These are phyloP conservation scores for Campaea margaritaria DNA, from an alignment of 2,888 invertebrate species.

Conservation along the genomic window DNA sequence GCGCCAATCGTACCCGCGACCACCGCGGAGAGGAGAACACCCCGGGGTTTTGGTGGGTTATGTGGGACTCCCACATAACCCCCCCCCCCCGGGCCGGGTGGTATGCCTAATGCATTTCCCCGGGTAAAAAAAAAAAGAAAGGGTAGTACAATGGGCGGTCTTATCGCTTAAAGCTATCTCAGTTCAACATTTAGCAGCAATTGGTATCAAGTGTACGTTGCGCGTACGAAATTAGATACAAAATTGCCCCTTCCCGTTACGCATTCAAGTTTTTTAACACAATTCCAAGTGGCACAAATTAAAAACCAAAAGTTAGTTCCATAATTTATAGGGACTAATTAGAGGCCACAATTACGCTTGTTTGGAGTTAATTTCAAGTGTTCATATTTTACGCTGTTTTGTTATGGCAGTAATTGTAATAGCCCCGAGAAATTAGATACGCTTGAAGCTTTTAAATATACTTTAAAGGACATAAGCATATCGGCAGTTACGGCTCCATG, in stretches of 20 bases:
- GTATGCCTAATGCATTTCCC: no score
- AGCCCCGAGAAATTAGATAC: background rate
- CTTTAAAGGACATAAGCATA: background rate
- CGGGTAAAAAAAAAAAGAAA: no score
- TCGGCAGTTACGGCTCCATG: background rate
- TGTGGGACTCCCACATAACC: no score
- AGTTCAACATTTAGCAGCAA: background rate
- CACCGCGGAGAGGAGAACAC: no score
- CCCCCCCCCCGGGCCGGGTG: no score
- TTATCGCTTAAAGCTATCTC: no score
- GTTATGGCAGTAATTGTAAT: slow-evolving; percentile 19
- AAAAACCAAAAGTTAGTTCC: slow-evolving; percentile 29
- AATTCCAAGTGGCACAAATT: slow-evolving; percentile 25
- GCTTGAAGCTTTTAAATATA: no score
- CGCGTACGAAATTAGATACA: background rate
- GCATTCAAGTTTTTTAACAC: slow-evolving; percentile 26
- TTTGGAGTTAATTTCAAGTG: slow-evolving; percentile 18
- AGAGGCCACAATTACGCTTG: background rate
- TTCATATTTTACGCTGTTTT: slow-evolving; percentile 31
- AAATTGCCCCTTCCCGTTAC: background rate
- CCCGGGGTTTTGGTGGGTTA: no score
- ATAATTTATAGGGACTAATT: slow-evolving; percentile 27
- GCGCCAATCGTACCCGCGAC: no score
- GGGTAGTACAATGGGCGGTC: no score
- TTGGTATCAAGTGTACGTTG: background rate